These are phyloP conservation scores for Cataglyphis rosenhaueri DNA, from an alignment of 2,888 invertebrate species.

Conservation along the genomic window DNA sequence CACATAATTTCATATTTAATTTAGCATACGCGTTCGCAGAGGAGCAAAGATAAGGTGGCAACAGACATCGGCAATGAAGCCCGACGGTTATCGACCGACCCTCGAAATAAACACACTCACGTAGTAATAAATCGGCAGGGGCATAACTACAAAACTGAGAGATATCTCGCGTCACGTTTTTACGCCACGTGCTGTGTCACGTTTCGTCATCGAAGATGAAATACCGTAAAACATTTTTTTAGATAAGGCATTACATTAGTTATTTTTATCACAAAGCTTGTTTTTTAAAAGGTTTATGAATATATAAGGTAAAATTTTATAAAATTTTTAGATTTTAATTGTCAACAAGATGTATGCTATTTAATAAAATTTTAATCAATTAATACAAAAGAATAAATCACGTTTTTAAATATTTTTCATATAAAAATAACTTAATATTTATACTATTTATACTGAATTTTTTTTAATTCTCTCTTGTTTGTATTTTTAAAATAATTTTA, in stretches of 20 bases:
- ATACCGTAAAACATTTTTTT: neutral
- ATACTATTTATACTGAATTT: neutral
- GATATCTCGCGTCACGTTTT: conserved; percentile 50
- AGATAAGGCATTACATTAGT: neutral
- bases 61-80: conserved; percentile 76
- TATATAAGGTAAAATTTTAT: neutral
- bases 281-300: neutral
- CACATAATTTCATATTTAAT: conserved; percentile 86
- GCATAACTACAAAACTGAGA: conserved; percentile 47
- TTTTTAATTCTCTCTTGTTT: neutral
- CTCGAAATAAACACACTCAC: conserved; percentile 72
- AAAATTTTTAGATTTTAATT: neutral
- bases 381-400: neutral
- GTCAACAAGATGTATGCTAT: neutral
- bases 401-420: neutral
- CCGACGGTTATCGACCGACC: conserved; percentile 70
- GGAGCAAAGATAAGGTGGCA: conserved; percentile 81
- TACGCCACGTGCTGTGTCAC: neutral
- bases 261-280: neutral
- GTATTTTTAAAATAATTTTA: neutral
- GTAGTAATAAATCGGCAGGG: conserved; percentile 78
- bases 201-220: neutral
- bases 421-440: conserved; percentile 9
- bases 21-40: conserved; percentile 83
- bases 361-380: neutral